Percentiles rank a stretch among this genome's conserved stretches.
phyloP scores from a whole-genome alignment of 2,888 invertebrate genomes.

The Lysandra bellargus region DNA sequence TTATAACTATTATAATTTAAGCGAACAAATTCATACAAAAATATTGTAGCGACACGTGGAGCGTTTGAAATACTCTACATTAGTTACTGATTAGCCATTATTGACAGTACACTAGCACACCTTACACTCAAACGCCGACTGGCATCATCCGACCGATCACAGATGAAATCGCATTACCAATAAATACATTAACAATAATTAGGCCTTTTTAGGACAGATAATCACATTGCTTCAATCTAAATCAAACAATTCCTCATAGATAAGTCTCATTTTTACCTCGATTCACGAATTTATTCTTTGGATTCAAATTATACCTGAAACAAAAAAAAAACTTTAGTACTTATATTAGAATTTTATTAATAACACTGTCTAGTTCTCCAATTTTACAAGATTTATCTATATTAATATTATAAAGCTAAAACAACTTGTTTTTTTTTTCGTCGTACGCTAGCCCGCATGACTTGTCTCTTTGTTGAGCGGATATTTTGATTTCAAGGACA shows the following conservation, averaged over 20 bases:
- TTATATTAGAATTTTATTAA: too few relatives aligned
- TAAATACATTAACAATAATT: constrained; percentile 77
- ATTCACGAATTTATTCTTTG: constrained; percentile 63
- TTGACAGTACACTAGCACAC: constrained; percentile 20
- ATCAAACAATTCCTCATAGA: constrained; percentile 64
- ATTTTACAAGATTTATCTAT: too few relatives aligned
- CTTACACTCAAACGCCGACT: not conserved
- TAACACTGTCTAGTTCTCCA: too few relatives aligned
- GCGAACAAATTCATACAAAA: constrained; percentile 28
- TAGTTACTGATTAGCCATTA: constrained; percentile 28
- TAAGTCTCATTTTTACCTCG: constrained; percentile 47
- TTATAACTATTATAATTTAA: constrained; percentile 13
- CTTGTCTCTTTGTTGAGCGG: too few relatives aligned
- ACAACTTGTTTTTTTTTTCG: too few relatives aligned
- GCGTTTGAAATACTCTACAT: constrained; percentile 23
- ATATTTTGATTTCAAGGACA: too few relatives aligned
- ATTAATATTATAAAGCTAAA: too few relatives aligned
- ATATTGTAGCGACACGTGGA: constrained; percentile 18
- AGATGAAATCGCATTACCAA: constrained; percentile 68
- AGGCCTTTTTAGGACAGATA: constrained; percentile 79
- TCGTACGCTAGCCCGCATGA: too few relatives aligned
- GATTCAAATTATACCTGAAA: constrained; percentile 52
- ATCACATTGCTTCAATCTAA: constrained; percentile 70
- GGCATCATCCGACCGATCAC: constrained; percentile 60
- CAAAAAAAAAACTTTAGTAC: not conserved